Conservation (phyloP, 2,797 vertebrate genomes). For the Iguana delicatissima region DNA sequence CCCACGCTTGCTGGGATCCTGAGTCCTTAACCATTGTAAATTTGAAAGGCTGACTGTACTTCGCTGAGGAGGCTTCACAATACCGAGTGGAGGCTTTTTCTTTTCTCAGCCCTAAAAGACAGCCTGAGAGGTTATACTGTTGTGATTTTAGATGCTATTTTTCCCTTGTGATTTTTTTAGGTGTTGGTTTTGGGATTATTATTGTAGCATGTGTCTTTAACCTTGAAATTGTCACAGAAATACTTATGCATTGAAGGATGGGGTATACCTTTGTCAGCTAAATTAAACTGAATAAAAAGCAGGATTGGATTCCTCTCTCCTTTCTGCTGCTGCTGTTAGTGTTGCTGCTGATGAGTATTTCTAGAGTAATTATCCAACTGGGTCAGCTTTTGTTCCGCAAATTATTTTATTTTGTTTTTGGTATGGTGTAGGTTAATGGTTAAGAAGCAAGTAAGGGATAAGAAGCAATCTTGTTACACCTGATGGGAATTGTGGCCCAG, state of each 20-base stretch:
- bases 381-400: not conserved
- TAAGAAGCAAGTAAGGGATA: not conserved
- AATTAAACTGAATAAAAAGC: not conserved
- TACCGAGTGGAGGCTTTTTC: not conserved
- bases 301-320: not conserved
- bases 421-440: not conserved
- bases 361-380: not conserved
- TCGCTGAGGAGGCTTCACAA: not conserved
- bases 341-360: not conserved
- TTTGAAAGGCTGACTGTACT: no score
- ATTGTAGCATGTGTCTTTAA: not conserved
- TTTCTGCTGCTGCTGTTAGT: not conserved
- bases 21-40: no score
- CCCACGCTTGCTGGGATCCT: no score
- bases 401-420: not conserved
- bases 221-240: not conserved
- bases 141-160: not conserved
- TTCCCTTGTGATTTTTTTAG: not conserved
- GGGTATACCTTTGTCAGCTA: not conserved
- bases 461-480: not conserved
- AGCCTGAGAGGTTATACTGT: not conserved
- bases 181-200: not conserved
- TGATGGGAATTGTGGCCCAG: not conserved
- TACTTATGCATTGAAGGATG: not conserved
- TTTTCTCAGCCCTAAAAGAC: not conserved